Evolutionary conservation across 2,888 invertebrate genomes (phyloP).

Genomic region (Atrina japonica): DNA sequence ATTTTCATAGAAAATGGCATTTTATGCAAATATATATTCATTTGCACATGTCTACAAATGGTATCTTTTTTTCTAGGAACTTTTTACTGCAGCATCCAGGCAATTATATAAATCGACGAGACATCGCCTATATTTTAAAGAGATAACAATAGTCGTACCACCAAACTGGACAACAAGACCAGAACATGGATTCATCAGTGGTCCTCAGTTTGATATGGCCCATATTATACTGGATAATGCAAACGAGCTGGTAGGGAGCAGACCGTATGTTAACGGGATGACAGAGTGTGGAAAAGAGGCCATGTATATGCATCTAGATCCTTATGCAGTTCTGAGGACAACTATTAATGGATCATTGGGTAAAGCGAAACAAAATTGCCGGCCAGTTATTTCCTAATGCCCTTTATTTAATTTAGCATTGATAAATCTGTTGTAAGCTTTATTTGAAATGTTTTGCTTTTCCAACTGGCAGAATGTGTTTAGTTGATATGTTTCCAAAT

Average conservation of each 20-base stretch:
- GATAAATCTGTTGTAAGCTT: too few relatives aligned
- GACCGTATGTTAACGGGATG: slow-evolving; percentile 60
- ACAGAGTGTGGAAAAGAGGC: slow-evolving; percentile 62
- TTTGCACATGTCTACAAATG: too few relatives aligned
- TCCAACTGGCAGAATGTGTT: too few relatives aligned
- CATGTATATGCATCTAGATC: slow-evolving; percentile 63
- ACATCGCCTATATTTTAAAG: slow-evolving; percentile 81
- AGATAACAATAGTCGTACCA: slow-evolving; percentile 84
- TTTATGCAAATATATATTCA: too few relatives aligned
- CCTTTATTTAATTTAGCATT: too few relatives aligned
- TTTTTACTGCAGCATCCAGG: slow-evolving; percentile 83
- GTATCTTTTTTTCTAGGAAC: slow-evolving; percentile 80
- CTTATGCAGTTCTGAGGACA: slow-evolving; percentile 52
- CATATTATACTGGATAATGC: slow-evolving; percentile 83
- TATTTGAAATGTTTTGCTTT: too few relatives aligned
- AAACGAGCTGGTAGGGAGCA: slow-evolving; percentile 70
- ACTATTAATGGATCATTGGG: too few relatives aligned
- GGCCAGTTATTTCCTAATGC: too few relatives aligned
- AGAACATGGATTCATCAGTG: slow-evolving; percentile 48
- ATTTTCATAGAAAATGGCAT: too few relatives aligned
- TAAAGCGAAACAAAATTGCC: too few relatives aligned
- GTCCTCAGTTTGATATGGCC: slow-evolving; percentile 74
- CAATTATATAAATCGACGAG: slow-evolving; percentile 84
- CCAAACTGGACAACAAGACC: slow-evolving; percentile 82
- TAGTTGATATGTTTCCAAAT: too few relatives aligned